These are phyloP conservation scores for Tympanuchus pallidicinctus DNA, from an alignment of 2,113 vertebrate species.

Conservation along the genomic window DNA sequence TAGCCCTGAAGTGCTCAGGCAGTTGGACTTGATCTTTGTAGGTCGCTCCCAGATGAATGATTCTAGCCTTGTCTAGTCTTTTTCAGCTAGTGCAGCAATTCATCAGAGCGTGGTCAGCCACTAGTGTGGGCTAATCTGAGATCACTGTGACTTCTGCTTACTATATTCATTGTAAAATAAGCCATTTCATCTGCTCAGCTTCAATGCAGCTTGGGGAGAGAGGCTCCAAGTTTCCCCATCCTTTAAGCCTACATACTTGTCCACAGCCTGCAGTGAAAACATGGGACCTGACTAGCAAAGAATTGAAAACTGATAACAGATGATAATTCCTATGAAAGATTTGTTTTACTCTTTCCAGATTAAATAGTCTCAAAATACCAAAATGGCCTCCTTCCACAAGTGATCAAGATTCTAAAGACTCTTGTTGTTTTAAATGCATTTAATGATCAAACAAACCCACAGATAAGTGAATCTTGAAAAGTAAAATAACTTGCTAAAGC, in stretches of 20 bases:
- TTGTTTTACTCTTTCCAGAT: background rate
- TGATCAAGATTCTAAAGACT: background rate
- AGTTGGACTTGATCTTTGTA: too few relatives aligned
- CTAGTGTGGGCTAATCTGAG: background rate
- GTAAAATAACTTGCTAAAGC: background rate
- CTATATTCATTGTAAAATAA: background rate
- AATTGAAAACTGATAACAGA: background rate
- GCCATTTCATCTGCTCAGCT: fast-evolving
- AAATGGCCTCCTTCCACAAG: background rate
- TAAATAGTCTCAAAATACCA: background rate
- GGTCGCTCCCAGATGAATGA: too few relatives aligned
- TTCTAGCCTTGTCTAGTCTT: too few relatives aligned
- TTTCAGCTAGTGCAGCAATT: background rate
- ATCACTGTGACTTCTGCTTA: background rate
- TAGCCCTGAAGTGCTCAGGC: too few relatives aligned
- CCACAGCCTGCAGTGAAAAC: background rate
- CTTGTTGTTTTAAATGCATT: background rate
- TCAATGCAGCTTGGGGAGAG: background rate
- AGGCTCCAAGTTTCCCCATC: background rate
- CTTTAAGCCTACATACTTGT: background rate
- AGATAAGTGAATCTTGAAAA: background rate
- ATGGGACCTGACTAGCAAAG: background rate
- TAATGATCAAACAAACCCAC: background rate
- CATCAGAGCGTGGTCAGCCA: background rate
- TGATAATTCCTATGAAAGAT: background rate